Percentiles rank a stretch among this genome's conserved stretches.
Evolutionary conservation across 2,797 vertebrate genomes (phyloP).

Genomic region (Vireo griseus): DNA sequence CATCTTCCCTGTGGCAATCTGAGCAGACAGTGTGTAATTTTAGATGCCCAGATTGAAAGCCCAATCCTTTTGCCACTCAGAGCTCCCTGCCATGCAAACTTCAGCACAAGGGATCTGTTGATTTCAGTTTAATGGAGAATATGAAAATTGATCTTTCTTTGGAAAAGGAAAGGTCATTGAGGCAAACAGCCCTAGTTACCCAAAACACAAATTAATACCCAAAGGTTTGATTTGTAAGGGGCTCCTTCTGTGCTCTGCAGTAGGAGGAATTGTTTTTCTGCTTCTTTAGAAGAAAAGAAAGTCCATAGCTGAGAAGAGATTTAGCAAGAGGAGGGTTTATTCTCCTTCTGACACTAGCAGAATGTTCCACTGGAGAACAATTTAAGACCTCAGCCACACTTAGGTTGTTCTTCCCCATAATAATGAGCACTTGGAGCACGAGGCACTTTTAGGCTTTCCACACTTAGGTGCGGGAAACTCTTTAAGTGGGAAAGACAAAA

Average conservation of each 20-base stretch:
- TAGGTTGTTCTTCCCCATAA: neutral
- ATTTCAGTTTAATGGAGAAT: neutral
- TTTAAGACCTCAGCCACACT: neutral
- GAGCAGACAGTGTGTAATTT: neutral
- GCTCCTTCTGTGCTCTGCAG: neutral
- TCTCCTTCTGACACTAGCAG: neutral
- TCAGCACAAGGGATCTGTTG: neutral
- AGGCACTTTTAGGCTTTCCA: neutral
- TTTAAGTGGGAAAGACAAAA: neutral
- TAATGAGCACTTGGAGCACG: neutral
- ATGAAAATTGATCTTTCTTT: neutral
- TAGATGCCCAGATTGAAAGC: neutral
- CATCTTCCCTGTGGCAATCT: neutral
- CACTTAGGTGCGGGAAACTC: neutral
- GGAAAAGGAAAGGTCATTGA: neutral
- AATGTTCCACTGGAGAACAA: neutral
- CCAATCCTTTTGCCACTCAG: neutral
- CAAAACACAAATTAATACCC: neutral
- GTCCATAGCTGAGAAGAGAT: neutral
- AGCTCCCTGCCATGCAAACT: neutral
- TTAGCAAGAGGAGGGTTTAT: neutral
- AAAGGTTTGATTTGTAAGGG: neutral
- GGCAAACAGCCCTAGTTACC: neutral
- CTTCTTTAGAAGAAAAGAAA: neutral
- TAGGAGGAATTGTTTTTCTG: neutral